Percentiles rank a stretch among this genome's conserved stretches.
These are phyloP conservation scores for Phyto melanocephala DNA, from an alignment of 2,888 invertebrate genomes.

Conservation along the genomic window DNA sequence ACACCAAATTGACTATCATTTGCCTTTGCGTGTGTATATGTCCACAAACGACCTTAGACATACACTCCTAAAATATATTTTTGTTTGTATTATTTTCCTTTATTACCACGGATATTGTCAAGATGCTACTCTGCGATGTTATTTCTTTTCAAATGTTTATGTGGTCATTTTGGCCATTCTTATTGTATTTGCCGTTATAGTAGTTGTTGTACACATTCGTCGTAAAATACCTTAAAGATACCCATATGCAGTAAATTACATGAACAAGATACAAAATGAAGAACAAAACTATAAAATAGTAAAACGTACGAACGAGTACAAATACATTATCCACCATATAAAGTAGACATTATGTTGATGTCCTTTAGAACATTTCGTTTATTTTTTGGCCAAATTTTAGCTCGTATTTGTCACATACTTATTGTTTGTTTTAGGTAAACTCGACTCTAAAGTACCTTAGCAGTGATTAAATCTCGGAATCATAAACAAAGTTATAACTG, in stretches of 20 bases:
- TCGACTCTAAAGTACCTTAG: too few relatives aligned
- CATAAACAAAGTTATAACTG: too few relatives aligned
- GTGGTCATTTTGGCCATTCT: constrained; percentile 34
- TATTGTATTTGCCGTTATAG: background rate
- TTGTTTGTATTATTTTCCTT: constrained; percentile 29
- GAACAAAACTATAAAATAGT: constrained; percentile 3
- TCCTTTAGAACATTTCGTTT: constrained; percentile 62
- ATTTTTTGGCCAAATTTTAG: background rate
- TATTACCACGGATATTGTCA: constrained; percentile 57
- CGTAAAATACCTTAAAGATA: constrained; percentile 45
- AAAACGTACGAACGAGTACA: constrained; percentile 23
- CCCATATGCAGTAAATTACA: constrained; percentile 59
- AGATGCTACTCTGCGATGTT: constrained; percentile 52
- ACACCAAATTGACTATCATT: constrained; percentile 29
- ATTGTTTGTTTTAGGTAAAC: background rate
- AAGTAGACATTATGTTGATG: constrained; percentile 78
- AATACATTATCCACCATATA: constrained; percentile 75
- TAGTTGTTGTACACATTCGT: constrained; percentile 14
- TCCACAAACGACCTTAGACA: background rate
- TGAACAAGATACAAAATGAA: background rate
- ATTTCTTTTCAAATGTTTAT: constrained; percentile 33
- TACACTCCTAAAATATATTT: background rate
- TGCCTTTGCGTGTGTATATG: background rate
- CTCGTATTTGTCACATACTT: background rate
- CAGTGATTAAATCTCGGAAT: too few relatives aligned